These are phyloP conservation scores for Puffinus mauretanicus DNA, from an alignment of 2,113 vertebrate species.

Conservation along the genomic window DNA sequence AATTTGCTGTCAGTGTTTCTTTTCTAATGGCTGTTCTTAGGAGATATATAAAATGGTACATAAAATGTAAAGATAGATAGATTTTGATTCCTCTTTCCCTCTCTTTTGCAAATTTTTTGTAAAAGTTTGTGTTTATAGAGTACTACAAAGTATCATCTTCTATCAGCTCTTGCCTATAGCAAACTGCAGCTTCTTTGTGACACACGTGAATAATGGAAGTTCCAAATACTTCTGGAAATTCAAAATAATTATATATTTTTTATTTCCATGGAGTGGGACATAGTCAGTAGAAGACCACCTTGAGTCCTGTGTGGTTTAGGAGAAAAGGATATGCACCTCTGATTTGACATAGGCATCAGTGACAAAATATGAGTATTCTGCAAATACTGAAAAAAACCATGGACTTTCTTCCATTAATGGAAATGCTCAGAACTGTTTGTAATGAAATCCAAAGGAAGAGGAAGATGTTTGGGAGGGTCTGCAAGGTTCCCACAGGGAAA, in stretches of 20 bases:
- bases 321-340: not conserved
- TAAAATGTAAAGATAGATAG: not conserved
- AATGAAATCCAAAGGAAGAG: not conserved
- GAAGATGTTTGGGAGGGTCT: not conserved
- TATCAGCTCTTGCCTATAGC: not conserved
- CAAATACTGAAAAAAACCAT: not conserved
- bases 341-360: fast-evolving
- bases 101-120: not conserved
- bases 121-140: not conserved
- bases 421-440: not conserved
- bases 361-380: not conserved
- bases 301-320: not conserved
- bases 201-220: not conserved
- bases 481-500: not conserved
- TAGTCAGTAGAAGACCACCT: not conserved
- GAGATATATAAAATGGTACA: not conserved
- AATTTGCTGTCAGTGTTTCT: not conserved
- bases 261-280: not conserved
- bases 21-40: not conserved
- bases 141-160: not conserved
- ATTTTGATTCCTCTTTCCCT: not conserved
- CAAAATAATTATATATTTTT: not conserved
- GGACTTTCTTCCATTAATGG: not conserved
- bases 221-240: not conserved
- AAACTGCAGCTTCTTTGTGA: not conserved